Percentiles rank a stretch among this genome's conserved stretches.
Conservation (phyloP, 2,113 vertebrate species). For the Malurus alboscapulatus region DNA sequence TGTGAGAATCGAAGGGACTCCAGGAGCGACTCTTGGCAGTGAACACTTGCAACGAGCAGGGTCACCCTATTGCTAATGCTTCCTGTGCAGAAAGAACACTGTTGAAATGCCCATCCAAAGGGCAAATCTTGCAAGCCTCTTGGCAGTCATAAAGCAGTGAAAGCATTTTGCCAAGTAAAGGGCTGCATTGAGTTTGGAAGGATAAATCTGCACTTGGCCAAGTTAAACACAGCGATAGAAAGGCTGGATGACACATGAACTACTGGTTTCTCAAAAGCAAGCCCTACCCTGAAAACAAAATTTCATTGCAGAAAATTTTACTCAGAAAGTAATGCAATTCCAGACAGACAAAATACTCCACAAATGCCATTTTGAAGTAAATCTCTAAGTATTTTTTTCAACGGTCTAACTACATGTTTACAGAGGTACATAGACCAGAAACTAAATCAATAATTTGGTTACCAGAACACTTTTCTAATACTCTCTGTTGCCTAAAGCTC, state of each 20-base stretch:
- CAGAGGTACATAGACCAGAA: neutral
- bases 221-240: neutral
- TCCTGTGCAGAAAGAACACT: neutral
- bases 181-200: neutral
- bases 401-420: neutral
- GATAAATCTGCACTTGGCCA: constrained; percentile 11
- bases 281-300: neutral
- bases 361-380: neutral
- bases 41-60: neutral
- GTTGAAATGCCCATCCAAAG: neutral
- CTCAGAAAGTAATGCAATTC: neutral
- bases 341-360: neutral
- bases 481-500: neutral
- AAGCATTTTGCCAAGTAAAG: neutral
- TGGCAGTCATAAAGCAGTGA: neutral
- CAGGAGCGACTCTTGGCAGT: neutral
- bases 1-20: neutral
- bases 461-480: neutral
- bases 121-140: neutral
- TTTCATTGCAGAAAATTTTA: neutral
- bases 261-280: neutral
- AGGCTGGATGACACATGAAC: neutral
- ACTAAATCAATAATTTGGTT: neutral
- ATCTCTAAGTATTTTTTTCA: neutral
- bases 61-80: neutral